Evolutionary conservation across 2,113 vertebrate genomes (phyloP).

Genomic region (Nothobranchius furzeri): DNA sequence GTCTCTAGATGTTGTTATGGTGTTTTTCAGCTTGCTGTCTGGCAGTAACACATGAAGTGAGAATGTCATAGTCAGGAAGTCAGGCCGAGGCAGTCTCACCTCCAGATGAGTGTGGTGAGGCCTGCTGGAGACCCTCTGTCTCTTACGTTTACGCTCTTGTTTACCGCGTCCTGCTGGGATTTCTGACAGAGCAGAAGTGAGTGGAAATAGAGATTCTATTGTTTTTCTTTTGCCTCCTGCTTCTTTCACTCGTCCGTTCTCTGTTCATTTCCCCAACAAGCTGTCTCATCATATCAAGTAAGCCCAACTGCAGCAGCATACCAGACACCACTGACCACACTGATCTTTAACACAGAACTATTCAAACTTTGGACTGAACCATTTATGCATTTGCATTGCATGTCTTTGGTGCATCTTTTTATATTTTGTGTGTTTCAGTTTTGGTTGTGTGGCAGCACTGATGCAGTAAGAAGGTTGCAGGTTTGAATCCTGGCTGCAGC

Average conservation of each 20-base stretch:
- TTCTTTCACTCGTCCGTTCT: constrained; percentile 39
- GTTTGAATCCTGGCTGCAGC: too few species aligned
- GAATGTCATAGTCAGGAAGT: constrained; percentile 29
- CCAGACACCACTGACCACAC: neutral
- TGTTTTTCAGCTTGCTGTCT: constrained; percentile 17
- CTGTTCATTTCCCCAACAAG: constrained; percentile 2
- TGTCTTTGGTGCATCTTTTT: too few species aligned
- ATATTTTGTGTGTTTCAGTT: too few species aligned
- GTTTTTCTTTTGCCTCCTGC: constrained; percentile 30
- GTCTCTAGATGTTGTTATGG: constrained; percentile 5
- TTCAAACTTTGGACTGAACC: too few species aligned
- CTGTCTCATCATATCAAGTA: neutral
- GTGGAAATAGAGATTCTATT: constrained; percentile 35
- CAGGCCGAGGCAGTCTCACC: constrained; percentile 20
- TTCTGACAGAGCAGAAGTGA: constrained; percentile 27
- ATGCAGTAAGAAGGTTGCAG: too few species aligned
- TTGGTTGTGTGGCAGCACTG: too few species aligned
- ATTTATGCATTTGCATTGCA: too few species aligned
- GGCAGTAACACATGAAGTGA: constrained; percentile 3
- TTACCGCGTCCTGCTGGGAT: constrained; percentile 44
- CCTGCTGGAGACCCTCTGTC: constrained; percentile 15
- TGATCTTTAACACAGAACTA: too few species aligned
- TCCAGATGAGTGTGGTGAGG: constrained; percentile 25
- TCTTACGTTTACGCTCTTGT: constrained; percentile 11
- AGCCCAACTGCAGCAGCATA: neutral